Base-by-base conservation (phyloP, 2,888 invertebrate genomes). In the Drosophila rubida region DNA sequence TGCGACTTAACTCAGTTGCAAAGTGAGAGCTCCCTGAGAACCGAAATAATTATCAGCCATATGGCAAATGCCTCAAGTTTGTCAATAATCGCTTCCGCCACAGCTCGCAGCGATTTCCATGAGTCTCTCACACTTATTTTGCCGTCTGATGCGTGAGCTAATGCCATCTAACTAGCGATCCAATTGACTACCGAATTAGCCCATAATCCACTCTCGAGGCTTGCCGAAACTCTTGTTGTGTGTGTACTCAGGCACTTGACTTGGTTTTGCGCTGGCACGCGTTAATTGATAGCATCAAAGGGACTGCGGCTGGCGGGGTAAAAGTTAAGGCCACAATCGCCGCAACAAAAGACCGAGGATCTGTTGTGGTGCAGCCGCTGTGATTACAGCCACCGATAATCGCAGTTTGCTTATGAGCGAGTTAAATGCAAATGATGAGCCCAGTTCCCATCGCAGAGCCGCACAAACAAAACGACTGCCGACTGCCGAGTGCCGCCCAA, bases 401-500 rank as follows among this genome's bases (percentile, higher is more conserved):
- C 71, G 54, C 76, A 67, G 66, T 78, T 68, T 62, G 78, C 68
- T 80, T 78, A 80, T 80, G 83, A 74, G 74, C 67, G 74, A 69
- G 67, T 72, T 74, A 76, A 78, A 80, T 76, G 78, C 80, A 78
- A 79, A 81, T 79, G 72, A 70, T 62, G 57, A 65, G 55, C 55
- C 39, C 41, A 14, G 16, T 61, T 35, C 51, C 22, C 16, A 46
- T 22, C 51, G 44, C 67, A 57, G 60, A 51, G 48, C 51, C 72
- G 32, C 62, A 37, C 49, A 63, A 46, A 69, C 57, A 69, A 59
- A 27, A 27, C 69, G 27, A 41, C 50, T 11, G 23, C 3, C n/a
- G 55, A 57, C 41, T 14, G 51, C 4, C 13, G 14, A n/a, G 8
- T 13, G 6, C 46, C 62, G 50, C 53, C 46, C 19, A 46, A n/a